phyloP scores from a whole-genome alignment of 1,140 invertebrate genomes.

The Dinoponera quadriceps region DNA sequence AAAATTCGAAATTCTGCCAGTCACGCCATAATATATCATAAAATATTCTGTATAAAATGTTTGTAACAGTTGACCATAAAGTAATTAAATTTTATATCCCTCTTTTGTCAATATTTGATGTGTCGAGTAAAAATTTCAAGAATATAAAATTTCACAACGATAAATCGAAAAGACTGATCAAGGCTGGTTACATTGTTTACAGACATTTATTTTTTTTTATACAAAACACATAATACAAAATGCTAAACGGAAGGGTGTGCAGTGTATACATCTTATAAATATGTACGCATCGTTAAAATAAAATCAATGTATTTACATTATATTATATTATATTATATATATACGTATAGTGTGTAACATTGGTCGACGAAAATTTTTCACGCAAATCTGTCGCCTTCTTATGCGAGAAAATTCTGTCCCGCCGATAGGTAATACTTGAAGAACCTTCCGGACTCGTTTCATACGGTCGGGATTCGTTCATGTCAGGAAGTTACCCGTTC shows the following conservation, averaged over 20 bases:
- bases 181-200: slow-evolving; percentile 7
- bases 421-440: neutral
- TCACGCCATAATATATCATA: too few species aligned
- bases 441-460: slow-evolving; percentile 47
- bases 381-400: slow-evolving; percentile 48
- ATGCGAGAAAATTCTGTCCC: neutral
- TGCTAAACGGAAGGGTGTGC: slow-evolving; percentile 29
- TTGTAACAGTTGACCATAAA: too few species aligned
- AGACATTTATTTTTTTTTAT: slow-evolving; percentile 70
- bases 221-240: slow-evolving; percentile 70
- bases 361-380: too few species aligned
- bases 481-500: slow-evolving; percentile 27
- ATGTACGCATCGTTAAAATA: slow-evolving; percentile 17
- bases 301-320: slow-evolving; percentile 68
- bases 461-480: neutral
- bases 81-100: too few species aligned
- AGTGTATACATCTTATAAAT: slow-evolving; percentile 67
- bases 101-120: too few species aligned
- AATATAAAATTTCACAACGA: too few species aligned
- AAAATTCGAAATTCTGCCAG: too few species aligned
- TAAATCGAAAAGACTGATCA: too few species aligned
- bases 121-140: too few species aligned
- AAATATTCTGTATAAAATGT: too few species aligned
- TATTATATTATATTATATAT: slow-evolving; percentile 64
- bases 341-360: too few species aligned